Percentiles rank a stretch among this genome's conserved stretches.
Evolutionary conservation across 2,797 vertebrate genomes (phyloP).

Genomic region (Malurus splendens): DNA sequence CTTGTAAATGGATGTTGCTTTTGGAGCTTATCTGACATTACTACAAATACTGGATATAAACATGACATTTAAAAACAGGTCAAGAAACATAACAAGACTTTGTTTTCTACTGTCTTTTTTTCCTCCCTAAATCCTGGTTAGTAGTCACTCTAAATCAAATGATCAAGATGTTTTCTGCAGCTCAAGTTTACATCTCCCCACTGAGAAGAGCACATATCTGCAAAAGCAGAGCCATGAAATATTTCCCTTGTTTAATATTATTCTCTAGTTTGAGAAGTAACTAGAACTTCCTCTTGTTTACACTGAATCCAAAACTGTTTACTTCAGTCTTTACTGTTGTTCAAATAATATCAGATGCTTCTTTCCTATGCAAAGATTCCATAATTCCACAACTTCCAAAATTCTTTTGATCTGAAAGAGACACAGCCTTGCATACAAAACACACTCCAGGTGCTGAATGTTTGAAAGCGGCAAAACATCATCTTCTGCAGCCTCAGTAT

Average conservation of each 20-base stretch:
- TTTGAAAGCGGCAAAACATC: not conserved
- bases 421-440: not conserved
- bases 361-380: not conserved
- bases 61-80: not conserved
- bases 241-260: not conserved
- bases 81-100: not conserved
- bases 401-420: not conserved
- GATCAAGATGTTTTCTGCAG: not conserved
- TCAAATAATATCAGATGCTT: not conserved
- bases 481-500: not conserved
- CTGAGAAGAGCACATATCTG: not conserved
- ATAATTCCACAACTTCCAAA: not conserved
- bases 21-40: not conserved
- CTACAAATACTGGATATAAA: not conserved
- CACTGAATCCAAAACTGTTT: not conserved
- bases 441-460: not conserved
- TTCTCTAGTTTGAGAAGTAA: not conserved
- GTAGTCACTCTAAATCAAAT: not conserved
- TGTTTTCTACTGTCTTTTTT: not conserved
- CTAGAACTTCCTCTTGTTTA: not conserved
- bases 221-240: not conserved
- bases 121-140: not conserved
- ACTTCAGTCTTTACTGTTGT: not conserved
- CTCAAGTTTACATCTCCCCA: not conserved
- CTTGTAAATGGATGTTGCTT: not conserved